Conservation (phyloP, 2,888 invertebrate species). For the Aproaerema taeniolella region DNA sequence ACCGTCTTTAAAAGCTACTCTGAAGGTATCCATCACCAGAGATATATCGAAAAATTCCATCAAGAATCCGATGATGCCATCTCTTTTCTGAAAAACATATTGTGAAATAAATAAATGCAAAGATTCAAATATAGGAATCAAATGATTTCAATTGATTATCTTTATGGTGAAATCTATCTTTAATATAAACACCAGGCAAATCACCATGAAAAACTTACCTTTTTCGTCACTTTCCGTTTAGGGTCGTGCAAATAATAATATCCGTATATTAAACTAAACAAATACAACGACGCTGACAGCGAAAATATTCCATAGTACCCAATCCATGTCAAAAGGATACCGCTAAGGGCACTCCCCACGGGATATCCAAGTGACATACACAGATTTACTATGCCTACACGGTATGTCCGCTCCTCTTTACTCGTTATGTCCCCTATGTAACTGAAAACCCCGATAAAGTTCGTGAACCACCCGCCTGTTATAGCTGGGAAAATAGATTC, state of each 20-base stretch:
- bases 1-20: conserved; percentile 86
- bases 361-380: conserved; percentile 92
- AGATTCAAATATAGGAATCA: too few species aligned
- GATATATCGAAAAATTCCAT: conserved; percentile 85
- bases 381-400: conserved; percentile 91
- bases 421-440: conserved; percentile 92
- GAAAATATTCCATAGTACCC: conserved; percentile 90
- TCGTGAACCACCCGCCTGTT: conserved; percentile 91
- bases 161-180: too few species aligned
- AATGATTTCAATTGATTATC: too few species aligned
- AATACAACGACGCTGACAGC: conserved; percentile 83
- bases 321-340: conserved; percentile 82
- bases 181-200: background rate
- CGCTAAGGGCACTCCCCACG: conserved; percentile 91
- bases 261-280: conserved; percentile 85
- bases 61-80: conserved; percentile 44
- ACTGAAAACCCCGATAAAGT: conserved; percentile 91
- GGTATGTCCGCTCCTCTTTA: conserved; percentile 86
- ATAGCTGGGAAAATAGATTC: conserved; percentile 89
- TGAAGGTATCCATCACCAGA: conserved; percentile 86
- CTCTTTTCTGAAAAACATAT: conserved; percentile 36
- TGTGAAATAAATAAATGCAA: conserved; percentile 4
- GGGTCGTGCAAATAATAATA: conserved; percentile 82
- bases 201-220: background rate
- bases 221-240: conserved; percentile 36